Conservation (phyloP, 2,888 invertebrate species). For the Drosophila rubida region DNA sequence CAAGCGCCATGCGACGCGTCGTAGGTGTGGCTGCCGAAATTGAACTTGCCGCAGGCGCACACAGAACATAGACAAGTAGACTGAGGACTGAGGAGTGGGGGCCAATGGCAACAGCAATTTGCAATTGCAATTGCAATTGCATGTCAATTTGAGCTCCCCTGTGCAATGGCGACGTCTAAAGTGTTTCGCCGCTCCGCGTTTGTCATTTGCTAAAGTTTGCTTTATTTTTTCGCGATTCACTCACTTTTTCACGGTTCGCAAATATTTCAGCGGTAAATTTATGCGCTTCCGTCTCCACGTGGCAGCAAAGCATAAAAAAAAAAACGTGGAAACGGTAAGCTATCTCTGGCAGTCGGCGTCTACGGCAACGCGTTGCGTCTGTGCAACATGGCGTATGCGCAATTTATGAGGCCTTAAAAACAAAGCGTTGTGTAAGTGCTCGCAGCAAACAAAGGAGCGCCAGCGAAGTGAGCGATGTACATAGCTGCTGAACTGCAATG, state of each 20-base stretch:
- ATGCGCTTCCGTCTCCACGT: slow-evolving; percentile 54
- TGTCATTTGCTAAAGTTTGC: slow-evolving; percentile 41
- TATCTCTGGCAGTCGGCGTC: slow-evolving; percentile 16
- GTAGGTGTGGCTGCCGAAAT: slow-evolving; percentile 60
- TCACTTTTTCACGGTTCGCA: slow-evolving; percentile 62
- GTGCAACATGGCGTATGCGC: slow-evolving; percentile 71
- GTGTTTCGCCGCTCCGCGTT: slow-evolving; percentile 36
- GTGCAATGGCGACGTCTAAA: slow-evolving; percentile 32
- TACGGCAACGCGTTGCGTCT: slow-evolving; percentile 4
- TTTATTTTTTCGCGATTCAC: slow-evolving; percentile 10
- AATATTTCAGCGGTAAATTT: slow-evolving; percentile 72
- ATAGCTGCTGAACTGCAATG: slow-evolving; percentile 5
- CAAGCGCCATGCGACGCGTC: slow-evolving; percentile 48
- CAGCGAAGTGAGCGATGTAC: slow-evolving; percentile 45
- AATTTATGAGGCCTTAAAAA: slow-evolving; percentile 71
- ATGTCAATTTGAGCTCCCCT: slow-evolving; percentile 59
- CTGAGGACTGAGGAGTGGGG: neutral
- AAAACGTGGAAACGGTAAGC: slow-evolving; percentile 16
- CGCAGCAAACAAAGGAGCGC: slow-evolving; percentile 17
- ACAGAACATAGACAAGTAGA: slow-evolving; percentile 12
- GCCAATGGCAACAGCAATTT: slow-evolving; percentile 50
- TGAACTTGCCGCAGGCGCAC: slow-evolving; percentile 57
- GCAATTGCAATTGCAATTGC: slow-evolving; percentile 61
- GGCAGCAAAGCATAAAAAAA: slow-evolving; percentile 2
- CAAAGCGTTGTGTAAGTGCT: slow-evolving; percentile 60